These are phyloP conservation scores for Plectropomus leopardus DNA, from an alignment of 2,113 vertebrate species.

Conservation along the genomic window DNA sequence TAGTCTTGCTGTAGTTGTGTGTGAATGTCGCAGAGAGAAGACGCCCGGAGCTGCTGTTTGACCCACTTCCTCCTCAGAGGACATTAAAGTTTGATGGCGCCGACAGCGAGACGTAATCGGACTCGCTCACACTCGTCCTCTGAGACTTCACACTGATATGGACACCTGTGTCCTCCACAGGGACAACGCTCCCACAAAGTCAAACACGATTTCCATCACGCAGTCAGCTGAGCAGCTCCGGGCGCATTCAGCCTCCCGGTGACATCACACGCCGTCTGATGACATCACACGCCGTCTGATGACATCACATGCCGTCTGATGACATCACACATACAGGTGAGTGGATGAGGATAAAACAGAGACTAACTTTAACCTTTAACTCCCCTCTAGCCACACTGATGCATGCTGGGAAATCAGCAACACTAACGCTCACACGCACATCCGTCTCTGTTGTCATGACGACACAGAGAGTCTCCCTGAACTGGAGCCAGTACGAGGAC, in stretches of 20 bases:
- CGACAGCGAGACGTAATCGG: neutral
- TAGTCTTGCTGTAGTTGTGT: too few relatives aligned
- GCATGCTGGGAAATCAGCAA: slow-evolving; percentile 27
- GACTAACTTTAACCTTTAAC: too few relatives aligned
- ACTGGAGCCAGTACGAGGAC: too few relatives aligned
- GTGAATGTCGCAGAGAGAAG: too few relatives aligned
- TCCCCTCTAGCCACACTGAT: neutral
- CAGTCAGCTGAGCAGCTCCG: neutral
- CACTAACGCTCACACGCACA: too few relatives aligned
- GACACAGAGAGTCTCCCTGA: too few relatives aligned
- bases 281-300: neutral
- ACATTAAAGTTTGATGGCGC: slow-evolving; percentile 26
- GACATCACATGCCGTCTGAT: neutral
- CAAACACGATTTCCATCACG: neutral
- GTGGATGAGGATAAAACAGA: too few relatives aligned
- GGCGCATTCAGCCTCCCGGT: neutral
- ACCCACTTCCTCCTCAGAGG: neutral
- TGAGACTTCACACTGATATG: neutral
- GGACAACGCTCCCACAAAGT: neutral
- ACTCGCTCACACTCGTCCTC: neutral
- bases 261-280: neutral
- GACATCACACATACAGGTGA: neutral
- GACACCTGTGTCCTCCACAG: too few relatives aligned
- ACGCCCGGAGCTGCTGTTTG: neutral
- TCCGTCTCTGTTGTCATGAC: too few relatives aligned